Percentiles rank a stretch among this genome's conserved stretches.
Conservation (phyloP, 2,797 vertebrate genomes). For the Vespertilio murinus region DNA sequence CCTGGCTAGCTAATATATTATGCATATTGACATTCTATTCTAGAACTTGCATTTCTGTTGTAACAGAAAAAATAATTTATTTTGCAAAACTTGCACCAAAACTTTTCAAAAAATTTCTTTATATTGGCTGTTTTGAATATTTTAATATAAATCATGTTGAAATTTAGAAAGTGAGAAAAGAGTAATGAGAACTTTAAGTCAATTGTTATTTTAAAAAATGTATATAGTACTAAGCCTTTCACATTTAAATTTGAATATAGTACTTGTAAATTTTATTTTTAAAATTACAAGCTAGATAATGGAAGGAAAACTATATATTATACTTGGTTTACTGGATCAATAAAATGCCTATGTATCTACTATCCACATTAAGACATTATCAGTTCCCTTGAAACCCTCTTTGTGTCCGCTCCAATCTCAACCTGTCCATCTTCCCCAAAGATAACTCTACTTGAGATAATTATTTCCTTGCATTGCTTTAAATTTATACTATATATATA, state of each 20-base stretch:
- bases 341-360: background rate
- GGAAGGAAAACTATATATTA: background rate
- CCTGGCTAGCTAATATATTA: background rate
- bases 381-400: background rate
- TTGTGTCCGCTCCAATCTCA: background rate
- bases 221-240: background rate
- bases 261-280: slow-evolving; percentile 1
- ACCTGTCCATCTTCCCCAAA: background rate
- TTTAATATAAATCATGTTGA: slow-evolving; percentile 25
- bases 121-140: background rate
- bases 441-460: background rate
- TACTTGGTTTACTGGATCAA: background rate
- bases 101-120: slow-evolving; percentile 24
- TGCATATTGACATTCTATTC: background rate
- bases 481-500: background rate
- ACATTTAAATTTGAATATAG: slow-evolving; percentile 9
- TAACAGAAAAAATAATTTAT: slow-evolving; percentile 36
- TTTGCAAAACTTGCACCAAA: background rate
- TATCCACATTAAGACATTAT: background rate
- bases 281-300: slow-evolving; percentile 23
- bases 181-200: background rate
- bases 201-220: background rate
- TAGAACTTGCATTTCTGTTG: slow-evolving; percentile 14
- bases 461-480: background rate
- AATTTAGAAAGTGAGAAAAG: slow-evolving; percentile 34